phyloP scores from a whole-genome alignment of 2,888 invertebrate genomes.

The Cybosia mesomella region DNA sequence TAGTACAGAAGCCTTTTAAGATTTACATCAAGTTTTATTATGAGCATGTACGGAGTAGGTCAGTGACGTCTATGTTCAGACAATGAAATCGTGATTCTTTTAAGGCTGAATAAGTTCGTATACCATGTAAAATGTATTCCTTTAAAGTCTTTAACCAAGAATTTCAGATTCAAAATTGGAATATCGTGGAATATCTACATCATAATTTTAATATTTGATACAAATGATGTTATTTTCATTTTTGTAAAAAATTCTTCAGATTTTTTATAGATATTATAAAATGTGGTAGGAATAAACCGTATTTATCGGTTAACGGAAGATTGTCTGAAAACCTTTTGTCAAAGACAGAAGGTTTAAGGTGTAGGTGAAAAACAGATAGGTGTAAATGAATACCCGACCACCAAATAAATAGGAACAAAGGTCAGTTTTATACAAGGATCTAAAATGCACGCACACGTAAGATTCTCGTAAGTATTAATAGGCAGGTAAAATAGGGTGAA shows the following conservation, averaged over 20 bases:
- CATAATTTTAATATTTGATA: no score
- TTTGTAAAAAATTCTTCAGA: neutral
- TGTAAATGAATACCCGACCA: no score
- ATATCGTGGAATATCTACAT: no score
- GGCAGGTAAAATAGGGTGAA: no score
- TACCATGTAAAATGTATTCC: neutral
- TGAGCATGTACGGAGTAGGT: conserved; percentile 28
- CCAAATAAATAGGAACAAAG: no score
- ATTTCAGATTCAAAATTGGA: neutral
- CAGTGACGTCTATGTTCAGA: conserved; percentile 26
- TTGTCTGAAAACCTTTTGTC: neutral
- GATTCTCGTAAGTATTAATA: no score
- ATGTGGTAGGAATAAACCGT: neutral
- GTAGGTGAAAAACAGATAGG: no score
- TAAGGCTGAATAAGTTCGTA: conserved; percentile 13
- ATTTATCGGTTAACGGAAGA: no score
- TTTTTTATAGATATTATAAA: neutral
- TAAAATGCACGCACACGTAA: no score
- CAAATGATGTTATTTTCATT: no score
- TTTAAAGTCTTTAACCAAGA: neutral
- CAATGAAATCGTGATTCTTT: conserved; percentile 26
- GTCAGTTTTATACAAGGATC: no score
- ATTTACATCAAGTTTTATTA: conserved; percentile 36
- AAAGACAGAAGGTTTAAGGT: neutral
- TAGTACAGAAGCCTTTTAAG: conserved; percentile 45